Percentiles rank a stretch among this genome's conserved stretches.
Conservation (phyloP, 2,888 invertebrate species). For the Nudaria mundana region DNA sequence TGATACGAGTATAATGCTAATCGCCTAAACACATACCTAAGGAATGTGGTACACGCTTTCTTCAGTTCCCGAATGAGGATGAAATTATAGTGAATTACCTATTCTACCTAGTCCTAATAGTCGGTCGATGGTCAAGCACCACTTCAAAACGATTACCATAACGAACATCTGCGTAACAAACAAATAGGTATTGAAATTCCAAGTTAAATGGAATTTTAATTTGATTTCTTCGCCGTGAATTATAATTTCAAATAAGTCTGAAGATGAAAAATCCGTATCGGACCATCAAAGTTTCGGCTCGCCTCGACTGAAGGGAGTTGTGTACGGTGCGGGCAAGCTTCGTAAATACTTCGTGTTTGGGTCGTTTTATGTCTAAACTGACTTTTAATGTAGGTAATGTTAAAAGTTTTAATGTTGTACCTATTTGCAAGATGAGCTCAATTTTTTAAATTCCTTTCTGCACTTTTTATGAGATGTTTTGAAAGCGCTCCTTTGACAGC, state of each 20-base stretch:
- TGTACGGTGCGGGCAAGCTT: conserved; percentile 17
- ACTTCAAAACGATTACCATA: conserved; percentile 38
- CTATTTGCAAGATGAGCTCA: conserved; percentile 43
- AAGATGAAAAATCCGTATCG: conserved; percentile 77
- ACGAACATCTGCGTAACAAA: conserved; percentile 58
- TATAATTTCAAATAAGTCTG: conserved; percentile 78
- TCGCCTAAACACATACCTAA: no score
- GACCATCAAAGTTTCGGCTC: conserved; percentile 69
- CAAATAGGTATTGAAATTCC: conserved; percentile 74
- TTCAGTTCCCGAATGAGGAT: no score
- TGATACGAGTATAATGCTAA: no score
- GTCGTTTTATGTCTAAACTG: conserved; percentile 63
- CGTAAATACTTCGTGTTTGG: conserved; percentile 52
- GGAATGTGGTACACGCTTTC: no score
- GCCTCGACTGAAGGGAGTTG: conserved; percentile 23
- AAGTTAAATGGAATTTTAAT: conserved; percentile 79
- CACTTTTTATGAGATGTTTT: conserved; percentile 26
- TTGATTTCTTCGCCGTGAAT: conserved; percentile 72
- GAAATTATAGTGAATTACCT: no score
- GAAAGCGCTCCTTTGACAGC: conserved; percentile 13
- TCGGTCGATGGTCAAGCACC: conserved; percentile 27
- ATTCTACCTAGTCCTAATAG: no score
- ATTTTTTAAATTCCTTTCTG: conserved; percentile 33
- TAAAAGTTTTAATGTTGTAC: conserved; percentile 53
- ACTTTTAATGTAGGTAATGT: conserved; percentile 66